phyloP scores from a whole-genome alignment of 2,797 vertebrate genomes.

The Octomys mimax region DNA sequence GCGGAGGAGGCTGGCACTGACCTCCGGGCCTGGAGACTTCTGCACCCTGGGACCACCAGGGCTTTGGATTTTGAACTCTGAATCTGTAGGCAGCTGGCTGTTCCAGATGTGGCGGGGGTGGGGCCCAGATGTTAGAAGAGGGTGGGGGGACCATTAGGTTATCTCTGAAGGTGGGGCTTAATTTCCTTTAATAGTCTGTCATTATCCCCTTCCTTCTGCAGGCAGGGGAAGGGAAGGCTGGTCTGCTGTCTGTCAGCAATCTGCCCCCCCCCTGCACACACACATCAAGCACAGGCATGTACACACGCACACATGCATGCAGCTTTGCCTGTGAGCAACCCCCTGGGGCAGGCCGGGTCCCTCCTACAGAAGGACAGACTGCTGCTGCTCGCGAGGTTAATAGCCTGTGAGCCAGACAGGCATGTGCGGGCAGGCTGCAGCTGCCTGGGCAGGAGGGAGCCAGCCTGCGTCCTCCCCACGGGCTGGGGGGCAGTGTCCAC shows the following conservation, averaged over 20 bases:
- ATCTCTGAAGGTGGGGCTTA: conserved; percentile 77
- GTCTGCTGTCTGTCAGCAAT: background rate
- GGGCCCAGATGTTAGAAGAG: conserved; percentile 32
- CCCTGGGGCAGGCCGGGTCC: background rate
- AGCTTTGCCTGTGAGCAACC: background rate
- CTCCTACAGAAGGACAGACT: background rate
- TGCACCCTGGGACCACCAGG: background rate
- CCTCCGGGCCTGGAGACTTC: background rate
- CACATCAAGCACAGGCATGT: background rate
- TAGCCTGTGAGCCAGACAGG: background rate
- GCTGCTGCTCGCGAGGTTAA: background rate
- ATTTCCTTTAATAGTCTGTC: conserved; percentile 81
- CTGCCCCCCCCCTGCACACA: background rate
- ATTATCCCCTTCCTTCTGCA: conserved; percentile 71
- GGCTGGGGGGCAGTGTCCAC: background rate
- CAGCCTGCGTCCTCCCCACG: too few relatives aligned
- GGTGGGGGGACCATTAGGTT: conserved; percentile 53
- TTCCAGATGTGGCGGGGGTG: background rate
- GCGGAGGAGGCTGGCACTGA: background rate
- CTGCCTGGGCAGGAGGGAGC: background rate
- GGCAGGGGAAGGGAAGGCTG: conserved; percentile 66
- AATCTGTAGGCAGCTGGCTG: background rate
- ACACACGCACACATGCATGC: background rate
- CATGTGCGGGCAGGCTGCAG: rapidly evolving
- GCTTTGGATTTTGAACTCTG: background rate